Base-by-base conservation (phyloP, 2,888 invertebrate species). In the Eurytoma adleriae region DNA sequence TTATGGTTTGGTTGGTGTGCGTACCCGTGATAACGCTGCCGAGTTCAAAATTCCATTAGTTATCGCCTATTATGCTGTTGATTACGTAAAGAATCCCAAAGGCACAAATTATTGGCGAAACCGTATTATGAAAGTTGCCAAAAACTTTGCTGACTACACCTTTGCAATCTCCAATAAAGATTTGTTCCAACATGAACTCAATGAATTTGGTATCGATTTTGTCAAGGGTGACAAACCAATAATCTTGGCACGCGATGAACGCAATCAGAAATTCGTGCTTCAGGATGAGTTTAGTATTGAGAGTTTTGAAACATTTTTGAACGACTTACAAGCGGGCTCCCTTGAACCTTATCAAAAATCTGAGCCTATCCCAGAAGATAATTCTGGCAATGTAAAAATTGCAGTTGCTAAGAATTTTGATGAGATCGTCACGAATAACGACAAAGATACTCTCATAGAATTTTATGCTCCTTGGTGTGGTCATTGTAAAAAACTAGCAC, bases 401-500 rank as follows among this genome's bases (percentile, higher is more conserved):
- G 98, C 97, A 3, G 99, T 99, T 12, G 99, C 96, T 83, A 97
- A 97, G 92, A 99, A 99, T 93, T 99, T 99, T 92, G 96, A 98
- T 89, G 96, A 99, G 77, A 92, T 98, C 78, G 97, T 99, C 0
- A 95, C 94, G 2, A 96, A 99, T 89, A 96, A 96, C 86, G 96
- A 93, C 52, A 96, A 97, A 89, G 99, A 99, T 90, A 97, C 97
- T 2, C 93, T 99, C 62, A 94, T 99, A 85, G 99, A 99, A 92
- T 99, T 99, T 92, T 99, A 99, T 91, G 99, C 99, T 54, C 99
- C 99, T 0, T 99, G 99, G 99, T 98, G 98, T 91, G 99, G 99
- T 85, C 99, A 99, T 90, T 99, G 99, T 93, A 99, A 99, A 92
- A 96, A 96, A 91, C 93, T 99, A 68, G 93, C 97, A 2, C 99